Evolutionary conservation across 1,140 invertebrate species (phyloP), one percentile per base, ranked within the genome.

Genomic region (Heliconius eleuchia): DNA sequence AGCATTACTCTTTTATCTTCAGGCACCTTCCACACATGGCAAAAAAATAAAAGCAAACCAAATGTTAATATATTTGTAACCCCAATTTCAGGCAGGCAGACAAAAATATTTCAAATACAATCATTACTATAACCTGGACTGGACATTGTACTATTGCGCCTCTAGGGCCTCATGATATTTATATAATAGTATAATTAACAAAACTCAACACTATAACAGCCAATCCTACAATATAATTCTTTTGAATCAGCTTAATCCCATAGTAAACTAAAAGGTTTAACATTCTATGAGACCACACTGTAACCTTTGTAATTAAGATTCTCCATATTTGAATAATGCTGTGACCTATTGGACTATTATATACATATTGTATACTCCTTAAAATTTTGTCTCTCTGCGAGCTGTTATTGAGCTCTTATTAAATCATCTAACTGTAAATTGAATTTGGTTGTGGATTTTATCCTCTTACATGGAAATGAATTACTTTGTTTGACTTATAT

Each of bases 141-240:
- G 6, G n/a, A 57, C n/a, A n/a, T n/a, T 55, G 19, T 55, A 19
- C 6, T 4, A 8, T 19, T 55, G 52, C 52, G n/a, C 97, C 96
- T 99, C 96, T 0, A 98, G 85, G 85, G 96, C 97, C 16, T 97
- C 96, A 89, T 96, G 19, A n/a, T 55, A 55, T 18, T 55, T 8
- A 55, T 57, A 23, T 57, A 23, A 57, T 57, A 57, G 55, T 52
- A 19, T 52, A 52, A 18, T 8, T 52, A 52, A 52, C 16, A 52
- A 52, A 52, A 19, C 50, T 52, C 50, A 52, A 52, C 16, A 16
- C 50, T 52, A 13, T 50, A 7, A 52, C 16, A 19, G 19, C 5
- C 50, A 52, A 52, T 19, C 6, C 42, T 60, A 23, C 27, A 66
- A 30, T 66, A 66, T 66, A 4, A 66, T 66, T 66, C 23, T 66